A percentile compares a stretch with the other conserved stretches of the same genome.
These are phyloP conservation scores for Zaprionus kolodkinae DNA, from an alignment of 1,140 invertebrate genomes.

Conservation along the genomic window DNA sequence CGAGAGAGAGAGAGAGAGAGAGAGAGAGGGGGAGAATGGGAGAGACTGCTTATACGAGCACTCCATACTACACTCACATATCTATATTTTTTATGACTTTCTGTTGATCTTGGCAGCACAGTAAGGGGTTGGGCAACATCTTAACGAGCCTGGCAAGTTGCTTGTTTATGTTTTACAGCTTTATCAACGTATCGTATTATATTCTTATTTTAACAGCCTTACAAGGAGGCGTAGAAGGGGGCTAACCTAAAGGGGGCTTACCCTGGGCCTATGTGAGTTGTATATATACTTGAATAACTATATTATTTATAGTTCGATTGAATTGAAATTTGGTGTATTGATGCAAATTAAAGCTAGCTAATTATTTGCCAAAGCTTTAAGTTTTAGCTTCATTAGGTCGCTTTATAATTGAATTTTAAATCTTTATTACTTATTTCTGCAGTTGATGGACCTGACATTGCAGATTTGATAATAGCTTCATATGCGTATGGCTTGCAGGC, in stretches of 20 bases:
- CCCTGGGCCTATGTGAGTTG: no score
- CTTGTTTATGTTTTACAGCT: slow-evolving; percentile 63
- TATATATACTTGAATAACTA: background rate
- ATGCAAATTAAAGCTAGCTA: no score
- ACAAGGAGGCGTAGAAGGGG: background rate
- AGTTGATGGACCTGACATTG: no score
- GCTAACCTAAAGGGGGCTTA: background rate
- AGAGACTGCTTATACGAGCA: slow-evolving; percentile 27
- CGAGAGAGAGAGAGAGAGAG: slow-evolving; percentile 44
- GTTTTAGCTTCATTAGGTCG: no score
- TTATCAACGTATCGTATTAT: slow-evolving; percentile 44
- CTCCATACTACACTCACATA: slow-evolving; percentile 36
- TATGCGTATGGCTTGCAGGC: background rate
- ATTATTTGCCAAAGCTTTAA: no score
- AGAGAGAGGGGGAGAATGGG: slow-evolving; percentile 50
- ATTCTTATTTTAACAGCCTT: background rate
- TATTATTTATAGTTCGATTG: background rate
- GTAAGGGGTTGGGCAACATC: background rate
- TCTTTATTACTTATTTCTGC: no score
- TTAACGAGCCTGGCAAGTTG: slow-evolving; percentile 4
- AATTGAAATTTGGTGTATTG: no score
- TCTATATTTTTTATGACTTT: slow-evolving; percentile 81
- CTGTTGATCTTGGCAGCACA: slow-evolving; percentile 67
- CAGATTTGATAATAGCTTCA: background rate
- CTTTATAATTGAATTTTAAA: no score